Base-by-base conservation (phyloP, 2,888 invertebrate species). In the Hydraecia micacea region DNA sequence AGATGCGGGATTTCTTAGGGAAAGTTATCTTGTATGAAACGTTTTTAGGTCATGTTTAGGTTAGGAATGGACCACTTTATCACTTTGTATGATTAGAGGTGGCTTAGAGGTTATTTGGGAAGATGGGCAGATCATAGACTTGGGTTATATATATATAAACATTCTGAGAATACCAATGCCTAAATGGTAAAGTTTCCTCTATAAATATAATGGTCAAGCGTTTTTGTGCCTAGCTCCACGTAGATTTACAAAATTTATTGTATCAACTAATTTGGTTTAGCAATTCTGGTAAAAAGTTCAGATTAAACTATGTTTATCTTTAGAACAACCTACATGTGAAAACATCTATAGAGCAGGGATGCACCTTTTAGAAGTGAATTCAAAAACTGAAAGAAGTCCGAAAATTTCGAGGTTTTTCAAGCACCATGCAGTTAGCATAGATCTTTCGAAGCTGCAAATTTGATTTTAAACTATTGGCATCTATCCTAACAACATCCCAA, bases 1-100 rank as follows among this genome's bases (percentile, higher is more conserved):
- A 71, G 71, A 84, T 86, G 49, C 65, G 69, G 75, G 69, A 75
- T 79, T 71, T 83, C 73, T 84, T 71, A 36, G 60, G 13, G 49
- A 67, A 84, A 66, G 75, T 74, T 83, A 78, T 73, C 80, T 83
- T 74, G 73, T 79, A 86, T 72, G 36, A 79, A 86, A 76, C 49
- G 73, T 67, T 75, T 86, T 71, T 79, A 79, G 87, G 84, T 71
- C 71, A 73, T 62, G 70, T 68, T 60, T 85, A n/a, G 65, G 55
- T 67, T 83, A 73, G 46, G 25, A 83, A 86, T 63, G 66, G 63
- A 62, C 28, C 25, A 68, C 60, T 84, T 75, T 79, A 79, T 86
- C 79, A 79, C 42, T 83, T 55, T 79, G n/a, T 86, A 70, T 69
- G 72, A 75, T 75, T 52, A 82, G 62, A 83, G 71, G 42, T 49